Evolutionary conservation across 2,888 invertebrate genomes (phyloP).

Genomic region (Euspilapteryx auroguttella): DNA sequence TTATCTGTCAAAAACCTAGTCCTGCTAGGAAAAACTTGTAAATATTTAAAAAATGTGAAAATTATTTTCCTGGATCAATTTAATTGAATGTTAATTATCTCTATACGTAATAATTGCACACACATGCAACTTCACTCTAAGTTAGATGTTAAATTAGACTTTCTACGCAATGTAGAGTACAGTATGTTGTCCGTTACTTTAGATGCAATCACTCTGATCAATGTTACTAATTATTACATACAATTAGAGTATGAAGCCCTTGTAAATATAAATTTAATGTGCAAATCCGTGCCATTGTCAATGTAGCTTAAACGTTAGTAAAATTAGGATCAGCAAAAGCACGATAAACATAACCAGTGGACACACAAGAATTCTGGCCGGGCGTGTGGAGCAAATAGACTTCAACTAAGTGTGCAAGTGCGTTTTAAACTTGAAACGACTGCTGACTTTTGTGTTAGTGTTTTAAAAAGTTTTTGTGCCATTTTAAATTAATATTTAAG

Average conservation of each 20-base stretch:
- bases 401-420: constrained; percentile 33
- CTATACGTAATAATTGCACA: constrained; percentile 55
- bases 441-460: constrained; percentile 59
- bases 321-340: constrained; percentile 34
- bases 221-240: constrained; percentile 26
- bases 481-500: constrained; percentile 49
- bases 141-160: constrained; percentile 32
- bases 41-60: too few species aligned
- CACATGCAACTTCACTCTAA: constrained; percentile 27
- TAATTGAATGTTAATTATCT: constrained; percentile 39
- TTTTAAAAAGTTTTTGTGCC: constrained; percentile 59
- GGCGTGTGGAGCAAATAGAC: constrained; percentile 15
- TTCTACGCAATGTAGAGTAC: constrained; percentile 17
- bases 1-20: too few species aligned
- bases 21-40: too few species aligned
- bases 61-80: too few species aligned
- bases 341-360: constrained; percentile 1
- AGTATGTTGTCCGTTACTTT: constrained; percentile 9
- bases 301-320: constrained; percentile 52
- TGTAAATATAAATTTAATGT: constrained; percentile 54
- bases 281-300: constrained; percentile 60
- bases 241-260: constrained; percentile 37
- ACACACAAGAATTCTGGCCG: constrained; percentile 11
- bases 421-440: constrained; percentile 36
- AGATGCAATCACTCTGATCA: constrained; percentile 37